Percentiles rank a stretch among this genome's conserved stretches.
Conservation (phyloP, 2,797 vertebrate genomes). For the Neosalanx taihuensis region DNA sequence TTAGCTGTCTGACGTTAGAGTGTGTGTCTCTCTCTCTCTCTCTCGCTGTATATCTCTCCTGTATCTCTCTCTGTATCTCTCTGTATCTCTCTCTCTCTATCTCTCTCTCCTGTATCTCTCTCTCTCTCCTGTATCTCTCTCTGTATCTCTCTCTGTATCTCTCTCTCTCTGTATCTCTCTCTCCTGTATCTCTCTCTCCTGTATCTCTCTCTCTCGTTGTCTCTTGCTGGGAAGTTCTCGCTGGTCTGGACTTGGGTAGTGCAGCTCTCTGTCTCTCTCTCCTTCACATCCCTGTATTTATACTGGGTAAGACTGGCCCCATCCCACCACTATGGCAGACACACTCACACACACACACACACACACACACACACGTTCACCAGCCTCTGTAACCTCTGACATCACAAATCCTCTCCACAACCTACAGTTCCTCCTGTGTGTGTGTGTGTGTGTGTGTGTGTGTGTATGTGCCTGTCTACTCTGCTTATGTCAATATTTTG, state of each 20-base stretch:
- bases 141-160: no score
- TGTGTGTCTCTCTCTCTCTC: background rate
- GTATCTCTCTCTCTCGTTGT: slow-evolving; percentile 1
- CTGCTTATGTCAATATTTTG: slow-evolving; percentile 15
- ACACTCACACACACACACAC: slow-evolving; percentile 26
- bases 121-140: no score
- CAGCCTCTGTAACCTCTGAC: slow-evolving; percentile 51
- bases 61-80: no score
- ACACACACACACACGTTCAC: slow-evolving; percentile 24
- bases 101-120: background rate
- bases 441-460: slow-evolving; percentile 10
- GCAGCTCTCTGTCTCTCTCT: slow-evolving; percentile 17
- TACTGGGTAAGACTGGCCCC: slow-evolving; percentile 39
- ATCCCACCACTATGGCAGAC: slow-evolving; percentile 41
- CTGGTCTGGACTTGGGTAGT: slow-evolving; percentile 6
- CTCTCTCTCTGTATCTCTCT: no score
- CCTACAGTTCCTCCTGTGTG: background rate
- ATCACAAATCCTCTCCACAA: slow-evolving; percentile 34
- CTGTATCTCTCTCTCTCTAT: no score
- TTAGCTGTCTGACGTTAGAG: slow-evolving; percentile 1
- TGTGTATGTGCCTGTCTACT: background rate
- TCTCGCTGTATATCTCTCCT: background rate
- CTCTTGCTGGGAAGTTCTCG: background rate
- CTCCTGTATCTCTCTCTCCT: no score
- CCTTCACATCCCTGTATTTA: slow-evolving; percentile 54